These are phyloP conservation scores for Drosophila pruinosa DNA, from an alignment of 1,140 invertebrate genomes.

Conservation along the genomic window DNA sequence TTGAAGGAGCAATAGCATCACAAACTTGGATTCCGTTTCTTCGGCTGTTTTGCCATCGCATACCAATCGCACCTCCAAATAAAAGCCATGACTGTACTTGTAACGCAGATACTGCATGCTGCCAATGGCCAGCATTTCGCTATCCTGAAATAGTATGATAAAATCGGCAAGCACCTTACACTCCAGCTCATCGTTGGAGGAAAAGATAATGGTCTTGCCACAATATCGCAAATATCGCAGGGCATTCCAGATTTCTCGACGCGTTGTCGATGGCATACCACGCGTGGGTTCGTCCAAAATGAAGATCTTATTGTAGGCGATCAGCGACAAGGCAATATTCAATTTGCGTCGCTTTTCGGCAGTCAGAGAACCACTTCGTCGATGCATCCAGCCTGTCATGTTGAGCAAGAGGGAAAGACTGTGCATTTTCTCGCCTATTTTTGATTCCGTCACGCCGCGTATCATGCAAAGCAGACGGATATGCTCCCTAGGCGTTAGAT, in stretches of 20 bases:
- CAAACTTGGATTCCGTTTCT: conserved; percentile 67
- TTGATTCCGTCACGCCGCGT: conserved; percentile 52
- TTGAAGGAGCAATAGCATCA: not conserved
- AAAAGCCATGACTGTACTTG: conserved; percentile 71
- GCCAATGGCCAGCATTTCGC: conserved; percentile 90
- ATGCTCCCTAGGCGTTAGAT: conserved; percentile 61
- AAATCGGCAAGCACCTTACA: conserved; percentile 96
- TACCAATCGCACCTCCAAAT: conserved; percentile 62
- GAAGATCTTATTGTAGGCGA: conserved; percentile 65
- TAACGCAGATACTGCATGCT: conserved; percentile 67
- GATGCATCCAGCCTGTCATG: conserved; percentile 68
- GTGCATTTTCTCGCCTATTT: conserved; percentile 64
- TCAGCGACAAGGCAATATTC: conserved; percentile 60
- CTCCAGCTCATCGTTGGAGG: conserved; percentile 98
- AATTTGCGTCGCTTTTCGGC: conserved; percentile 60
- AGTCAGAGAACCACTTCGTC: conserved; percentile 43
- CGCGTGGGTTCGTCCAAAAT: conserved; percentile 69
- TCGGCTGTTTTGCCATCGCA: conserved; percentile 54
- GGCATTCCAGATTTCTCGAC: conserved; percentile 72
- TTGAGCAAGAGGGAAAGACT: conserved; percentile 62
- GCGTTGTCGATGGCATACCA: conserved; percentile 57
- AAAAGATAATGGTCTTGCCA: conserved; percentile 92
- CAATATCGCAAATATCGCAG: conserved; percentile 61
- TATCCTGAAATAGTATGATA: conserved; percentile 94
- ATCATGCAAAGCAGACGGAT: conserved; percentile 70